A percentile compares a stretch with the other conserved stretches of the same genome.
phyloP scores from a whole-genome alignment of 2,113 vertebrate species.

The Columba janthina region DNA sequence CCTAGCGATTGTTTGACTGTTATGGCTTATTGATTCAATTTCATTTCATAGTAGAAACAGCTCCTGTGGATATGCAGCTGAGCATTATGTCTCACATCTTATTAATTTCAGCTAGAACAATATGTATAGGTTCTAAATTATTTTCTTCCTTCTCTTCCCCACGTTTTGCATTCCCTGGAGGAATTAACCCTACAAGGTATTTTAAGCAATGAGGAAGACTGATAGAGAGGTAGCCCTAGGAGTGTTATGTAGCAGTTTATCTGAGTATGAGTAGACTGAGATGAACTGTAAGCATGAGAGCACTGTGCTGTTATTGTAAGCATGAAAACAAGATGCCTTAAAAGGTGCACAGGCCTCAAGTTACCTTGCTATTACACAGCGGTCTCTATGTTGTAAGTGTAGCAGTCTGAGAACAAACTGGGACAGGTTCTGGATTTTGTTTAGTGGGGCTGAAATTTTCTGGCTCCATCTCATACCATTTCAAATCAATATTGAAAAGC shows the following conservation, averaged over 20 bases:
- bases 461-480: not conserved
- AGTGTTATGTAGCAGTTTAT: not conserved
- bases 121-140: not conserved
- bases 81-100: slow-evolving; percentile 16
- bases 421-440: not conserved
- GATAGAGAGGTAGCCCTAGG: not conserved
- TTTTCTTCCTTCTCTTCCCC: not conserved
- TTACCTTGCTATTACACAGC: not conserved
- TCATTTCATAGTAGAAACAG: not conserved
- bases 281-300: not conserved
- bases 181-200: not conserved
- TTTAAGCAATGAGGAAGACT: slow-evolving; percentile 4
- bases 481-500: not conserved
- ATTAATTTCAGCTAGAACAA: slow-evolving; percentile 31
- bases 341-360: not conserved
- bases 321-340: not conserved
- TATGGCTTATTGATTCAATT: slow-evolving; percentile 18
- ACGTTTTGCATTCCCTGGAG: not conserved
- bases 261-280: not conserved
- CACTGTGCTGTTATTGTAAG: not conserved
- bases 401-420: not conserved
- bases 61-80: not conserved
- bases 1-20: not conserved
- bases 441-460: not conserved
- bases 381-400: not conserved